These are phyloP conservation scores for Zaprionus capensis DNA, from an alignment of 1,140 invertebrate species.

Conservation along the genomic window DNA sequence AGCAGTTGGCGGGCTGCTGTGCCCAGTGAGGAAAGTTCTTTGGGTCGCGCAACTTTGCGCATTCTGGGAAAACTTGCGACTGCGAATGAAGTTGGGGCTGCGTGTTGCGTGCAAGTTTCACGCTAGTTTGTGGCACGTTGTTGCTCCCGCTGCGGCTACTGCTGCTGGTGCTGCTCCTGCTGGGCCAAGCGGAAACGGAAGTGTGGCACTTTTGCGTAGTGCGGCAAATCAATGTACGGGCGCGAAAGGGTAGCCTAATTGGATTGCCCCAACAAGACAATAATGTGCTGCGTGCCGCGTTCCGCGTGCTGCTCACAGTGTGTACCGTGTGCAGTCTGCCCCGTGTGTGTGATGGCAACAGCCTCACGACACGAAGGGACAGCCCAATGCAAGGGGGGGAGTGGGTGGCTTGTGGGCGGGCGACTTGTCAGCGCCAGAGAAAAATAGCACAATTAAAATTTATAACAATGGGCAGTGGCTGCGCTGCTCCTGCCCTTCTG, in stretches of 20 bases:
- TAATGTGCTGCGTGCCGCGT: conserved; percentile 53
- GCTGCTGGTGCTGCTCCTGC: conserved; percentile 20
- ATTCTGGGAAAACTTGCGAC: conserved; percentile 23
- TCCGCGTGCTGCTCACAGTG: conserved; percentile 21
- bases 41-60: conserved; percentile 26
- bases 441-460: conserved; percentile 69
- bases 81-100: conserved; percentile 49
- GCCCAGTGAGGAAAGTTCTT: conserved; percentile 21
- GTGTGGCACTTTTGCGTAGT: conserved; percentile 54
- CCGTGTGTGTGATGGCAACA: conserved; percentile 1
- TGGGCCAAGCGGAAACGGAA: conserved; percentile 47
- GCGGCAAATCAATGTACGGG: conserved; percentile 57
- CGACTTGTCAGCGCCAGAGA: conserved; percentile 24
- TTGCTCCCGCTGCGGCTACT: neutral
- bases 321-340: neutral
- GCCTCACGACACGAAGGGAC: neutral
- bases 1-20: conserved; percentile 9
- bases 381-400: neutral
- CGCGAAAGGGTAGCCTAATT: conserved; percentile 52
- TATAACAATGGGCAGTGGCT: conserved; percentile 64
- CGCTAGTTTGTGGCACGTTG: conserved; percentile 56
- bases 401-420: neutral
- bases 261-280: conserved; percentile 62
- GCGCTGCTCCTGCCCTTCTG: neutral
- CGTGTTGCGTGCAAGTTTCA: conserved; percentile 41